Base-by-base conservation (phyloP, 2,113 vertebrate genomes). In the Paracanthobrama guichenoti region DNA sequence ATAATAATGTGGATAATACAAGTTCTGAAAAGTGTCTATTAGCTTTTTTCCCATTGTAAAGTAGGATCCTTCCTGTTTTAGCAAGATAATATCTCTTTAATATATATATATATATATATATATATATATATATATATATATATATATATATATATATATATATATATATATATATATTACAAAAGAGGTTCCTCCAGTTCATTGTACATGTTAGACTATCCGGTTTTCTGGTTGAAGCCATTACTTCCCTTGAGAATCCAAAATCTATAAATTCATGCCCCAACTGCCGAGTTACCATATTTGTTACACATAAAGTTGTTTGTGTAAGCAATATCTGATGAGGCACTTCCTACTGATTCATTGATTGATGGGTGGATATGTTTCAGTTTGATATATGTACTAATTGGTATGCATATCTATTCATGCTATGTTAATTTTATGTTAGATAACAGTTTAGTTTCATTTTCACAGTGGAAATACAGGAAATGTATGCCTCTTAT, bases 251-350 rank as follows among this genome's bases (percentile, higher is more conserved):
- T 44, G 55, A 62, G 35, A 24, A 18, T 59, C 3, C 24, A 35
- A 44, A 50, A 75, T 75, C 48, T 42, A 44, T 79, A 44, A 44
- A 35, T 62, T 62, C 31, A 79, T 42, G 13, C 31, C 8, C 31
- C 55, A 44, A 16, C 13, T 79, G 76, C 22, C 44, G 76, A 35
- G 77, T 90, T 88, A 89, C 84, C 80, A 74, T 86, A 78, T 86
- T 62, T 64, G 79, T 82, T 79, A 86, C 53, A 31, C 67, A 53
- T 42, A 59, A 86, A 82, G 53, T 81, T 62, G 73, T 50, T 53
- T 53, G 16, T 28, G 44, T 16, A 75, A 75, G 73, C 73, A 53
- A 16, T 53, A 75, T 53, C 48, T 75, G 73, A 75, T 26, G 16
- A 75, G 24, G 18, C 24, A 18, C 13, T 60, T 60, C 55, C 35